These are phyloP conservation scores for Eristalis tenax DNA, from an alignment of 2,888 invertebrate genomes.

Conservation along the genomic window DNA sequence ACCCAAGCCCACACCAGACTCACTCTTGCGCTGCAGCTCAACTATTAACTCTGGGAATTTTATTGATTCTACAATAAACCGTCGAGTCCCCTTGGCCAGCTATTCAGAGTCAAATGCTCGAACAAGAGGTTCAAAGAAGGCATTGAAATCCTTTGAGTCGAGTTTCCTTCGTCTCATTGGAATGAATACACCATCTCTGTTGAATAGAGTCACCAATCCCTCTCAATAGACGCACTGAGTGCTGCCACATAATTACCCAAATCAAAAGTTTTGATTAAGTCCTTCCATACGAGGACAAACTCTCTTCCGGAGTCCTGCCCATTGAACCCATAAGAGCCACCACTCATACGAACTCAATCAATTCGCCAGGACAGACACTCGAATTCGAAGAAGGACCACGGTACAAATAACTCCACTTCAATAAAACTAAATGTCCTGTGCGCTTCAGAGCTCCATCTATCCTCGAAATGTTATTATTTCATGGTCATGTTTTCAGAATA, in stretches of 20 bases:
- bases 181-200: neutral
- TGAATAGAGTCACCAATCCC: too few species aligned
- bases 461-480: conserved; percentile 55
- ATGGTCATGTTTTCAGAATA: conserved; percentile 56
- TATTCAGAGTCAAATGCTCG: too few species aligned
- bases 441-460: conserved; percentile 5
- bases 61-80: too few species aligned
- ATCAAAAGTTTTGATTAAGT: conserved; percentile 30
- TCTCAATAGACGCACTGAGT: neutral
- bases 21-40: too few species aligned
- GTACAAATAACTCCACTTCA: conserved; percentile 28
- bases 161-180: neutral
- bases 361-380: conserved; percentile 19
- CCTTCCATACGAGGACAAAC: neutral
- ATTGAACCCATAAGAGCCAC: conserved; percentile 21
- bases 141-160: too few species aligned
- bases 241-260: conserved; percentile 37
- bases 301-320: neutral
- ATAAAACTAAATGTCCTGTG: conserved; percentile 56
- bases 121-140: too few species aligned
- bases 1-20: too few species aligned
- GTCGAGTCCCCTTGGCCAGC: too few species aligned
- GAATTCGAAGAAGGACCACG: neutral
- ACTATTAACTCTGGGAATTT: too few species aligned
- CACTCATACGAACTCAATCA: conserved; percentile 37